A percentile compares a stretch with the other conserved stretches of the same genome.
Conservation (phyloP, 2,113 vertebrate genomes). For the human (Homo sapiens) region GRCh38 chrY:11763001-11763500, state of each 20-base stretch:
- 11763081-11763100: neutral
- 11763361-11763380: neutral
- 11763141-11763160: neutral
- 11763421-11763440: neutral
- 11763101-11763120: neutral
- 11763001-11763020: neutral
- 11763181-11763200: neutral
- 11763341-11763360: neutral
- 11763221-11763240: neutral
- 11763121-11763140: neutral
- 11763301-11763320: neutral
- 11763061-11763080: neutral
- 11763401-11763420: neutral
- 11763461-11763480: neutral
- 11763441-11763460: neutral
- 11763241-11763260: neutral
- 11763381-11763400: neutral
- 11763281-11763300: neutral
- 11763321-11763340: neutral
- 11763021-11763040: neutral
- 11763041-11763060: neutral
- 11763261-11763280: neutral
- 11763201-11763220: neutral
- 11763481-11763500: neutral
- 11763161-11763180: neutral